Evolutionary conservation across 2,113 vertebrate genomes (phyloP).

Genomic region (Corythoichthys haematopterus): DNA sequence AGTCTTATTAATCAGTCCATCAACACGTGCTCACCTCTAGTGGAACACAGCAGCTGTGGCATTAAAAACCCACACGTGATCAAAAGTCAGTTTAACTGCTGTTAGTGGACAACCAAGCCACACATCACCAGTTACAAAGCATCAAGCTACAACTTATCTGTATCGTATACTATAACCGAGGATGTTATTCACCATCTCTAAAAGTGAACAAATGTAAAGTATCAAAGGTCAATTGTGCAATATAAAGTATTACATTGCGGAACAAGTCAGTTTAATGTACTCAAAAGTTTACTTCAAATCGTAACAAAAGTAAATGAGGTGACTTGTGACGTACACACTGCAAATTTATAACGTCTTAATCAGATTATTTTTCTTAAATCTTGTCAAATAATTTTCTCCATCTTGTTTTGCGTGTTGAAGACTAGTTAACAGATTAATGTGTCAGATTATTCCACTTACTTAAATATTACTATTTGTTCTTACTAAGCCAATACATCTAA

Average conservation of each 20-base stretch:
- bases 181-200: neutral
- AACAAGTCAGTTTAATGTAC: neutral
- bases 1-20: constrained; percentile 11
- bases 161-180: neutral
- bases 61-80: constrained; percentile 4
- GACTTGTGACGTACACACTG: too few species aligned
- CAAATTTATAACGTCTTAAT: too few species aligned
- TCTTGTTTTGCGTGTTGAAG: too few species aligned
- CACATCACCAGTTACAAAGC: constrained; percentile 37
- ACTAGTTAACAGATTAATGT: too few species aligned
- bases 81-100: constrained; percentile 20
- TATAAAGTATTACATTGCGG: neutral
- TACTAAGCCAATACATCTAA: too few species aligned
- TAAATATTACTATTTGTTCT: too few species aligned
- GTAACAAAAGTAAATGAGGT: too few species aligned
- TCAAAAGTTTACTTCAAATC: too few species aligned
- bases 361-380: too few species aligned
- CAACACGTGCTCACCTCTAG: constrained; percentile 10
- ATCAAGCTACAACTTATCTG: constrained; percentile 24
- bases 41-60: constrained; percentile 17
- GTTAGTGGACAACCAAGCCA: constrained; percentile 47
- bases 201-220: neutral
- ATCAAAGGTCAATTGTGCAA: neutral
- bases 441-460: too few species aligned
- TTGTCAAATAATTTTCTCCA: too few species aligned